Evolutionary conservation across 2,888 invertebrate genomes (phyloP).

Genomic region (Autographa gamma): DNA sequence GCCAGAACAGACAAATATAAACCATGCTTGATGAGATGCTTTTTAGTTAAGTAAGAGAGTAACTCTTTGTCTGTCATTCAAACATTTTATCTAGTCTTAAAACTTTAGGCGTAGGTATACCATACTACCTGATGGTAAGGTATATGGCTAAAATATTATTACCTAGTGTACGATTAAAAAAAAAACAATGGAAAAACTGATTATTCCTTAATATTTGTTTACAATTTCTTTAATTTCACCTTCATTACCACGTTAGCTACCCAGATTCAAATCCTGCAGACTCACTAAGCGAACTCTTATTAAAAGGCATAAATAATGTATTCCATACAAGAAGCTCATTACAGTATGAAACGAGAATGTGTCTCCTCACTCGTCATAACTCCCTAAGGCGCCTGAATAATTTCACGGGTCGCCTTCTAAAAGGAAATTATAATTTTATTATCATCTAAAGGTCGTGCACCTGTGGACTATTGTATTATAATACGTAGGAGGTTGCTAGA

Average conservation of each 20-base stretch:
- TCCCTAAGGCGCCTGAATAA: constrained; percentile 41
- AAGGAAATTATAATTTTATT: constrained; percentile 49
- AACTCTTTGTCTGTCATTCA: no score
- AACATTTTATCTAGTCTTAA: no score
- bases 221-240: neutral
- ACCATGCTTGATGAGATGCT: no score
- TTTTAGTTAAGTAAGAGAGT: no score
- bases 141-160: no score
- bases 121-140: no score
- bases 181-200: no score
- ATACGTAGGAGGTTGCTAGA: neutral
- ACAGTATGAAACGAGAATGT: constrained; percentile 13
- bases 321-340: constrained; percentile 18
- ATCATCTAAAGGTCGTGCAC: constrained; percentile 18
- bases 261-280: neutral
- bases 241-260: neutral
- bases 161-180: no score
- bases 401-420: constrained; percentile 37
- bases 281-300: constrained; percentile 2
- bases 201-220: no score
- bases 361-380: constrained; percentile 11
- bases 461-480: constrained; percentile 3
- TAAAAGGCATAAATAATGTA: constrained; percentile 12
- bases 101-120: no score
- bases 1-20: no score